Evolutionary conservation across 35 echinoderm and acorn worm genomes (phyloP).

Genomic region (Ptychodera flava): DNA sequence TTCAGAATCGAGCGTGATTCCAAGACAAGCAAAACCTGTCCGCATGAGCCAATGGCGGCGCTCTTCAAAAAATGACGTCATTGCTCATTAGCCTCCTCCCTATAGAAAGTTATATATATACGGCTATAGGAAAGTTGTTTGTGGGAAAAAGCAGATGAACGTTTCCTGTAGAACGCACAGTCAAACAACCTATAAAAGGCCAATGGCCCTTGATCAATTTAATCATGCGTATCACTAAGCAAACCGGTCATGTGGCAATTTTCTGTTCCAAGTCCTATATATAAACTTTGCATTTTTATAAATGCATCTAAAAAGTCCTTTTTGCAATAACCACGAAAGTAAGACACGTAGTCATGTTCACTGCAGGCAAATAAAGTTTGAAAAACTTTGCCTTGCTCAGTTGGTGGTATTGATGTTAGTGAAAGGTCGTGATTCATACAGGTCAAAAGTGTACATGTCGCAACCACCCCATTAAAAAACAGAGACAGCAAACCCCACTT

Average conservation of each 20-base stretch:
- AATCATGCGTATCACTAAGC: neutral
- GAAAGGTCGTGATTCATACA: neutral
- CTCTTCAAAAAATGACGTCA: no score
- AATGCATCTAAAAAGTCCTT: neutral
- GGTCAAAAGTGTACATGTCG: neutral
- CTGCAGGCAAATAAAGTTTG: neutral
- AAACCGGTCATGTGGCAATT: conserved; percentile 8
- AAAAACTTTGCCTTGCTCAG: no score
- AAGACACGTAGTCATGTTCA: conserved; percentile 16
- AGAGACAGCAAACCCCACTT: no score
- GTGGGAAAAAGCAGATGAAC: conserved; percentile 6
- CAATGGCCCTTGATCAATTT: conserved; percentile 15
- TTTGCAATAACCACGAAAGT: conserved; percentile 7
- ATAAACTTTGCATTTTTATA: conserved; percentile 22
- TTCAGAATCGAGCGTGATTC: no score
- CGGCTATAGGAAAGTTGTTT: no score
- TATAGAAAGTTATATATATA: no score
- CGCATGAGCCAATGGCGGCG: no score
- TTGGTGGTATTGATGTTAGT: neutral
- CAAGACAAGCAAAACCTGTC: no score
- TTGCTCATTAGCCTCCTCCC: no score
- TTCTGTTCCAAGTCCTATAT: conserved; percentile 15
- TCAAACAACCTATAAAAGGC: conserved; percentile 37
- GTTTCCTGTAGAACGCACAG: conserved; percentile 25
- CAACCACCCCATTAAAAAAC: no score